These are phyloP conservation scores for Ophiothrix spiculata DNA, from an alignment of 35 echinoderm and acorn worm species.

Conservation along the genomic window DNA sequence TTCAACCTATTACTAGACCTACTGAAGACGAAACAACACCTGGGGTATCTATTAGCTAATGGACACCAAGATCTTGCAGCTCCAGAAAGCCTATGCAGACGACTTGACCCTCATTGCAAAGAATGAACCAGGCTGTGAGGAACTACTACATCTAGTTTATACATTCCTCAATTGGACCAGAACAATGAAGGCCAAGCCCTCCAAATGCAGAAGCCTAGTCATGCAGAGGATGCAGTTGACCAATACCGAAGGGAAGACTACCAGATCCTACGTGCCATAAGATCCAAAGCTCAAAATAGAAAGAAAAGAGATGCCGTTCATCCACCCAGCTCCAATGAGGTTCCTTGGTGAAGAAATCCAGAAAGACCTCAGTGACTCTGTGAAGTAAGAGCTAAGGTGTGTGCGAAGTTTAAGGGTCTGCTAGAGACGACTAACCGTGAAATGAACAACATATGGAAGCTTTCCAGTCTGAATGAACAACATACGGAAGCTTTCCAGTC, in stretches of 20 bases:
- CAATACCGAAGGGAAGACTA: not conserved
- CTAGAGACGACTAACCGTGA: not conserved
- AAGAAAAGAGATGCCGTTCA: not conserved
- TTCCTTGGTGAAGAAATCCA: not conserved
- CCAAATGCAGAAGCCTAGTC: not conserved
- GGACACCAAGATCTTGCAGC: not conserved
- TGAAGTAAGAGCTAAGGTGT: not conserved
- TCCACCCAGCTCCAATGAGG: not conserved
- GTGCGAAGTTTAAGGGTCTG: not conserved
- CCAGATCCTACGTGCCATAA: not conserved
- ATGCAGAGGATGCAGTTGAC: not conserved
- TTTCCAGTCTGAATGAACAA: not conserved
- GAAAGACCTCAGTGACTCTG: not conserved
- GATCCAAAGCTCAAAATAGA: not conserved
- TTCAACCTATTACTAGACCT: no score
- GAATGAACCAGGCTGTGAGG: not conserved
- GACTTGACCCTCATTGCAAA: not conserved
- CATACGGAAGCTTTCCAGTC: not conserved
- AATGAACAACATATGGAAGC: not conserved
- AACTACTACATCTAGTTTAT: not conserved
- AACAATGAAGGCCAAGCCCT: not conserved
- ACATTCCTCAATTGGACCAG: not conserved
- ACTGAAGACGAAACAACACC: no score
- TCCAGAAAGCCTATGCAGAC: not conserved
- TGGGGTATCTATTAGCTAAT: no score